Evolutionary conservation across 2,113 vertebrate species (phyloP).

Genomic region (Plectropomus leopardus): DNA sequence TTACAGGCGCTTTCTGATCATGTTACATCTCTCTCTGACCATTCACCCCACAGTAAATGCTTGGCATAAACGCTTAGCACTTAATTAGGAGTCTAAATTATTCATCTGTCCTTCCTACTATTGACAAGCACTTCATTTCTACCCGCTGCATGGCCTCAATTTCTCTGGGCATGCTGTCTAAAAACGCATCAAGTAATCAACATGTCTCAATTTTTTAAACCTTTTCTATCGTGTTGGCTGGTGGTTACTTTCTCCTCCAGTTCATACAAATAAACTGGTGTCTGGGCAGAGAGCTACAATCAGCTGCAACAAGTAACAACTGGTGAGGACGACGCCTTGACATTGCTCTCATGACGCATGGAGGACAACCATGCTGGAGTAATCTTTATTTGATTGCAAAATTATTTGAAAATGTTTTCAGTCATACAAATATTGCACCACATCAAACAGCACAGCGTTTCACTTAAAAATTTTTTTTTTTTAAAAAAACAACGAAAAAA

Average conservation of each 20-base stretch:
- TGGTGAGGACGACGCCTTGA: not conserved
- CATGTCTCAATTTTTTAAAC: not conserved
- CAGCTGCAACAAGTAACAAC: not conserved
- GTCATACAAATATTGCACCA: not conserved
- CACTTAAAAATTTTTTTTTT: too few species aligned
- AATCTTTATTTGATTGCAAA: not conserved
- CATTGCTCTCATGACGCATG: not conserved
- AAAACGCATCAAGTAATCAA: not conserved
- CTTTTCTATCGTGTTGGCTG: not conserved
- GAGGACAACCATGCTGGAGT: not conserved
- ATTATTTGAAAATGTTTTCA: not conserved
- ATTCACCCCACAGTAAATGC: not conserved
- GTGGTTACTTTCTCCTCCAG: not conserved
- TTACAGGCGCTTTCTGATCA: not conserved
- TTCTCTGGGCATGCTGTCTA: not conserved
- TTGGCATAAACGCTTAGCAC: fast-evolving
- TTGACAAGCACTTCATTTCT: not conserved
- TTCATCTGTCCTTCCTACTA: not conserved
- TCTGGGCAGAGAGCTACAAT: not conserved
- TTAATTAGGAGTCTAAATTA: not conserved
- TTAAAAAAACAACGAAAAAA: not conserved
- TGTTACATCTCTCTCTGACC: not conserved
- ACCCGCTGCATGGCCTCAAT: too few species aligned
- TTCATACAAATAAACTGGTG: not conserved
- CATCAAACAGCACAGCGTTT: not conserved